These are phyloP conservation scores for Teleogryllus occipitalis DNA, from an alignment of 1,140 invertebrate genomes.

Conservation along the genomic window DNA sequence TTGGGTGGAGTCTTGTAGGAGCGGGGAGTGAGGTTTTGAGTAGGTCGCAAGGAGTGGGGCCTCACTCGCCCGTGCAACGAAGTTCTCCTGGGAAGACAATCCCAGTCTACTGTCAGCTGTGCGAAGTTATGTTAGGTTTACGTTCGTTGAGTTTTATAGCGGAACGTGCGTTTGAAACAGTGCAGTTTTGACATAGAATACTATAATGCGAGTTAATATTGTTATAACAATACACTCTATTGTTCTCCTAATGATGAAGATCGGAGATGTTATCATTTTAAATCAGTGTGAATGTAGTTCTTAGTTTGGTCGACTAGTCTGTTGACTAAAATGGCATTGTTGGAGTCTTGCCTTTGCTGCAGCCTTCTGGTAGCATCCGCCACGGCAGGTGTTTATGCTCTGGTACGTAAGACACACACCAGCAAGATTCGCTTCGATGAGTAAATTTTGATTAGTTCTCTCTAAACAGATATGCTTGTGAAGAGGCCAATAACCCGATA, in stretches of 20 bases:
- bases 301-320: not conserved
- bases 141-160: too few relatives aligned
- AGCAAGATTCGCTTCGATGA: too few relatives aligned
- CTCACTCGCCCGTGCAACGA: not conserved
- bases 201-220: not conserved
- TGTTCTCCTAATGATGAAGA: not conserved
- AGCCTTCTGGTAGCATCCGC: conserved; percentile 19
- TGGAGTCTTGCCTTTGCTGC: conserved; percentile 21
- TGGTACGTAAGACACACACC: conserved; percentile 14
- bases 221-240: not conserved
- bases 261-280: not conserved
- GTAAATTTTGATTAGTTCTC: too few relatives aligned
- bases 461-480: too few relatives aligned
- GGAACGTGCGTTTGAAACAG: too few relatives aligned
- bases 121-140: not conserved
- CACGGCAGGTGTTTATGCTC: conserved; percentile 19
- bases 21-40: not conserved
- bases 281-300: not conserved
- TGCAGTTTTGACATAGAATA: too few relatives aligned
- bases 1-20: not conserved
- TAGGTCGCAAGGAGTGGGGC: conserved; percentile 2
- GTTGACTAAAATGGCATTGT: conserved; percentile 16
- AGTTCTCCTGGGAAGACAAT: not conserved
- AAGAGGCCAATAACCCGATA: too few relatives aligned
- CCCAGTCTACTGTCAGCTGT: not conserved